Conservation (phyloP, 2,113 vertebrate genomes). For the Anser cygnoides region DNA sequence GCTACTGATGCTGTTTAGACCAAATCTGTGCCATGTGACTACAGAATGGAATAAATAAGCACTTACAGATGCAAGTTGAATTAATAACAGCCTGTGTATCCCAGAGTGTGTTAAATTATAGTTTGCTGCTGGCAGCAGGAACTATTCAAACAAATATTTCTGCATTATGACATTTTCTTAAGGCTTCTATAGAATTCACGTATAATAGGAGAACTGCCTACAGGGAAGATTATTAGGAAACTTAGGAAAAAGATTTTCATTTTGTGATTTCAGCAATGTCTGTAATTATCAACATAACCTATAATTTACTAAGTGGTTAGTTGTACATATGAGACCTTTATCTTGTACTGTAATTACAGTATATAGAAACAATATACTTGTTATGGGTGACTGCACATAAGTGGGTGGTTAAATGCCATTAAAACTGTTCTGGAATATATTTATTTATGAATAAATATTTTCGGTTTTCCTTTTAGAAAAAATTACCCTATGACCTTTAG, state of each 20-base stretch:
- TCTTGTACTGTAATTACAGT: slow-evolving; percentile 49
- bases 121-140: slow-evolving; percentile 31
- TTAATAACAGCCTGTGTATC: slow-evolving; percentile 32
- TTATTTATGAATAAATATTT: slow-evolving; percentile 41
- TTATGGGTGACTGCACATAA: not conserved
- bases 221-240: slow-evolving; percentile 48
- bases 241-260: slow-evolving; percentile 46
- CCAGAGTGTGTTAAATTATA: slow-evolving; percentile 39
- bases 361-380: slow-evolving; percentile 40
- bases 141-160: slow-evolving; percentile 57
- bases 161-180: slow-evolving; percentile 34
- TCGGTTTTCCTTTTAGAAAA: not conserved
- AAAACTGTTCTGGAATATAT: not conserved
- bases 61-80: not conserved
- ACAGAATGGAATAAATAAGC: slow-evolving; percentile 4
- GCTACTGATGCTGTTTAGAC: not conserved
- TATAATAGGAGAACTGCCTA: slow-evolving; percentile 24
- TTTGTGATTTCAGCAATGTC: slow-evolving; percentile 40
- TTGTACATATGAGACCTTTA: slow-evolving; percentile 39
- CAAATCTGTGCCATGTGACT: not conserved
- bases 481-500: not conserved
- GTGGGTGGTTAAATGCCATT: slow-evolving; percentile 23
- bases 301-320: slow-evolving; percentile 60
- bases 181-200: not conserved
- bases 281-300: slow-evolving; percentile 56